Conservation (phyloP, 2,888 invertebrate species). For the Athrips mouffetella region DNA sequence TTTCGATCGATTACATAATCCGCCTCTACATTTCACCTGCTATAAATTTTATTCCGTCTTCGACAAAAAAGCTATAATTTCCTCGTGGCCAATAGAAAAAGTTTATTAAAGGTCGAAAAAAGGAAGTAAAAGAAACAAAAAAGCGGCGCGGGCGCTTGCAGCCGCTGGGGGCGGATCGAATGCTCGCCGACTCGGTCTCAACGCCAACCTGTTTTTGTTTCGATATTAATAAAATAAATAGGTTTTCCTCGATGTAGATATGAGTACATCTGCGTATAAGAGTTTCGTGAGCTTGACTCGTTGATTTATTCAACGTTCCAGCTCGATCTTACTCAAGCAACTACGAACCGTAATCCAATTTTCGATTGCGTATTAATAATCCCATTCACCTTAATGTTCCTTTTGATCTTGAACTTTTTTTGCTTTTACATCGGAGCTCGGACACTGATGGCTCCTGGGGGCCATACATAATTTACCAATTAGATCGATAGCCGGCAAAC, state of each 20-base stretch:
- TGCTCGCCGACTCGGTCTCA: conserved; percentile 49
- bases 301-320: neutral
- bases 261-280: no score
- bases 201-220: conserved; percentile 61
- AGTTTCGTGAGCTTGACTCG: no score
- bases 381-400: conserved; percentile 3
- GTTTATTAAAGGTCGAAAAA: conserved; percentile 61
- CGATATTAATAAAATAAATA: conserved; percentile 28
- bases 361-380: neutral
- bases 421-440: neutral
- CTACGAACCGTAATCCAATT: neutral
- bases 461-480: conserved; percentile 61
- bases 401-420: neutral
- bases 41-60: conserved; percentile 68
- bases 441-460: conserved; percentile 26
- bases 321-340: neutral
- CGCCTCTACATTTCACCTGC: conserved; percentile 52
- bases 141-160: conserved; percentile 41
- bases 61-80: conserved; percentile 61
- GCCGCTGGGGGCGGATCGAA: conserved; percentile 65
- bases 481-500: conserved; percentile 59
- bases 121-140: conserved; percentile 37
- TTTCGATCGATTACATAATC: conserved; percentile 49
- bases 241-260: conserved; percentile 10
- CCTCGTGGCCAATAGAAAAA: conserved; percentile 72